These are phyloP conservation scores for Frankliniella intonsa DNA, from an alignment of 2,888 invertebrate species.

Conservation along the genomic window DNA sequence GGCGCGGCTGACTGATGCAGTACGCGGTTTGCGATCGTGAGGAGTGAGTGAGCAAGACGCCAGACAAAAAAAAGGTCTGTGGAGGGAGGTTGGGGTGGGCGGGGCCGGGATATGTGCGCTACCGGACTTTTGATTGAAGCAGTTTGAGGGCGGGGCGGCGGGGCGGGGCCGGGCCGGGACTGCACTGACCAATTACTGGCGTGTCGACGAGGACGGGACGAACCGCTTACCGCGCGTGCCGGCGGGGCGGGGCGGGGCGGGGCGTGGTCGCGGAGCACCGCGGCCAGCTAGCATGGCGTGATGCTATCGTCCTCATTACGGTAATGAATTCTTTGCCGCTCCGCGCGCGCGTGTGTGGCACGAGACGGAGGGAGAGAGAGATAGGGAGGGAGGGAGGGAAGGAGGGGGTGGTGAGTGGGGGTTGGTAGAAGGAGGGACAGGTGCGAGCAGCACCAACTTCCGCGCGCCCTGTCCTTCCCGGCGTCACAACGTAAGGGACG, in stretches of 20 bases:
- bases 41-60: too few relatives aligned
- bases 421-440: neutral
- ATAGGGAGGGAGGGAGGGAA: too few relatives aligned
- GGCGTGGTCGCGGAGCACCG: neutral
- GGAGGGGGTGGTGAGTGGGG: neutral
- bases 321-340: constrained; percentile 23
- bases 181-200: neutral
- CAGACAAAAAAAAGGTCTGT: too few relatives aligned
- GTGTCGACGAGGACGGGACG: neutral
- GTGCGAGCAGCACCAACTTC: neutral
- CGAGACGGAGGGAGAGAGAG: neutral
- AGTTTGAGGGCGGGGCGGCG: neutral
- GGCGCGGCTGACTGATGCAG: too few relatives aligned
- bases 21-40: too few relatives aligned
- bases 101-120: too few relatives aligned
- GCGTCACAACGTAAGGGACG: too few relatives aligned
- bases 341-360: constrained; percentile 17
- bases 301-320: constrained; percentile 15
- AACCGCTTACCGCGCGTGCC: neutral
- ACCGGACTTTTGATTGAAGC: too few relatives aligned
- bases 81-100: too few relatives aligned
- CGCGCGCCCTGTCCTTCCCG: neutral
- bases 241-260: neutral
- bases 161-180: neutral
- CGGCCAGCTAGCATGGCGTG: neutral